Conservation (phyloP, 1,140 invertebrate species). For the Nymphalis io region DNA sequence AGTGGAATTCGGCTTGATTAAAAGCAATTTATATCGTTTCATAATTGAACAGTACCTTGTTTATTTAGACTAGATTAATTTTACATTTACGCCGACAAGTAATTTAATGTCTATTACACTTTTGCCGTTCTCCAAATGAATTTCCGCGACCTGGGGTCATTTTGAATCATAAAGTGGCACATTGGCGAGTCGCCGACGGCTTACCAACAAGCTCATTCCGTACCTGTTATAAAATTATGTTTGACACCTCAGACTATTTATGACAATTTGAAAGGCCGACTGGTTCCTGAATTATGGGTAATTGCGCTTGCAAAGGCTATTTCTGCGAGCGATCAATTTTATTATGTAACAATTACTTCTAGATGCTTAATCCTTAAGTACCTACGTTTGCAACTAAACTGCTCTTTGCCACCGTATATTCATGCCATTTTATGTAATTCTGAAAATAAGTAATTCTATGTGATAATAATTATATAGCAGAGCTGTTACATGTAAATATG, state of each 20-base stretch:
- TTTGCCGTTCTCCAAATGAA: constrained; percentile 42
- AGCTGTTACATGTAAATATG: too few relatives aligned
- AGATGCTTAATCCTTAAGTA: constrained; percentile 21
- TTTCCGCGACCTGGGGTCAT: constrained; percentile 52
- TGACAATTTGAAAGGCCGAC: constrained; percentile 59
- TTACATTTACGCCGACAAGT: constrained; percentile 23
- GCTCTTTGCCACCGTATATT: not conserved
- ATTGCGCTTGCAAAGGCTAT: constrained; percentile 53
- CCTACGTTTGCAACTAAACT: constrained; percentile 5
- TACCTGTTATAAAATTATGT: constrained; percentile 57
- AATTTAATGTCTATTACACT: constrained; percentile 38
- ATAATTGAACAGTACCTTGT: constrained; percentile 12
- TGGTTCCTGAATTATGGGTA: constrained; percentile 55
- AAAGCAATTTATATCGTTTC: constrained; percentile 8
- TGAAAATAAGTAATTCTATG: too few relatives aligned
- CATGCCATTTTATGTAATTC: not conserved
- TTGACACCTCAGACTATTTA: constrained; percentile 56
- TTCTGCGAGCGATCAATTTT: constrained; percentile 51
- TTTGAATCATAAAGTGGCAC: constrained; percentile 46
- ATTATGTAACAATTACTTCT: constrained; percentile 53
- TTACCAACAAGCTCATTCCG: constrained; percentile 41
- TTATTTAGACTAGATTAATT: constrained; percentile 25
- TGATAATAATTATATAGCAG: too few relatives aligned
- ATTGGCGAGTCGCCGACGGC: constrained; percentile 37
- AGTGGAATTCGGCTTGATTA: not conserved